These are phyloP conservation scores for Leptinotarsa haldemani DNA, from an alignment of 2,888 invertebrate genomes.

Conservation along the genomic window DNA sequence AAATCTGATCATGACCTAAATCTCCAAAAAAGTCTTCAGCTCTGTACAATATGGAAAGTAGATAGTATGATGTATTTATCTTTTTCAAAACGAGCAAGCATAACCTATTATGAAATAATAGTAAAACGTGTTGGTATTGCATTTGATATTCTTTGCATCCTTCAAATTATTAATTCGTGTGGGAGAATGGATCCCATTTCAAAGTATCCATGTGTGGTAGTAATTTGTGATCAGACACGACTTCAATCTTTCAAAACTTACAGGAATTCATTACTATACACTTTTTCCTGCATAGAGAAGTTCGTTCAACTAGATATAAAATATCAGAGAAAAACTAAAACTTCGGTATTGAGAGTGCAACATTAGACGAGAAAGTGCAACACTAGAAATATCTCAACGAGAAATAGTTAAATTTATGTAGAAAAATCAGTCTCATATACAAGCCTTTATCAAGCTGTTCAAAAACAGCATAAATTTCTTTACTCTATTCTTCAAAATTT, in stretches of 20 bases:
- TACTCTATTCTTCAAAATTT: constrained; percentile 36
- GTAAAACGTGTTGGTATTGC: too few species aligned
- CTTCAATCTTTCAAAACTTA: too few species aligned
- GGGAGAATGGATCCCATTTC: too few species aligned
- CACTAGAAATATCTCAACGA: constrained; percentile 47
- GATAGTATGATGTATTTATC: too few species aligned
- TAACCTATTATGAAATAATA: too few species aligned
- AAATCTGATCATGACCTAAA: too few species aligned
- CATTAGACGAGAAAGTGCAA: constrained; percentile 44
- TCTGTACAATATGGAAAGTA: too few species aligned
- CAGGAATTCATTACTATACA: too few species aligned
- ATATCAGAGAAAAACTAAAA: constrained; percentile 14
- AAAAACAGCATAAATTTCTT: constrained; percentile 39
- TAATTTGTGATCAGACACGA: not conserved
- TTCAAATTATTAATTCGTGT: too few species aligned
- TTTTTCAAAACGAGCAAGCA: too few species aligned
- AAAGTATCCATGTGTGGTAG: not conserved
- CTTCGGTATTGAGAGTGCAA: constrained; percentile 30
- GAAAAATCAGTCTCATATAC: constrained; percentile 63
- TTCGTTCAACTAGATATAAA: constrained; percentile 7
- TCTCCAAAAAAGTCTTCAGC: too few species aligned
- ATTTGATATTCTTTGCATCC: too few species aligned
- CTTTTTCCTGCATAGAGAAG: not conserved
- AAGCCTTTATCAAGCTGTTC: constrained; percentile 54
- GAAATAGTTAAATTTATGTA: constrained; percentile 55